Percentiles rank a stretch among this genome's conserved stretches.
phyloP scores from a whole-genome alignment of 2,797 vertebrate genomes.

The Mormyrops boulengeri region DNA sequence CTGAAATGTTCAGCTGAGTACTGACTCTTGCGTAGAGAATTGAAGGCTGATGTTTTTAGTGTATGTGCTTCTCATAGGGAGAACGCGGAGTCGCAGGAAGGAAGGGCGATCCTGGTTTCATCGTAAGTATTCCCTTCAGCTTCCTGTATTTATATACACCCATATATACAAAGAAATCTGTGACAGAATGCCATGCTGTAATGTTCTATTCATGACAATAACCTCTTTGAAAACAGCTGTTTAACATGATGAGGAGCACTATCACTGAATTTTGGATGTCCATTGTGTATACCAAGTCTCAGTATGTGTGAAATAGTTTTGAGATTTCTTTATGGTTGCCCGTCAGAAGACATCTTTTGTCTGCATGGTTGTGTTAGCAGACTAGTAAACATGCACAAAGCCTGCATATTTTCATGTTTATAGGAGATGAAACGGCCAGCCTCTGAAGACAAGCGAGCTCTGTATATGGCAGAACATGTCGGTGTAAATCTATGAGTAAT shows the following conservation, averaged over 20 bases:
- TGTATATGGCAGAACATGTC: background rate
- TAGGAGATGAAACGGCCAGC: background rate
- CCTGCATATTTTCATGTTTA: background rate
- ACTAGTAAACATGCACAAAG: background rate
- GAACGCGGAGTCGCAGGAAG: conserved; percentile 75
- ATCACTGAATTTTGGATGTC: background rate
- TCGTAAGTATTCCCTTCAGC: conserved; percentile 63
- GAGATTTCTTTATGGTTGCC: background rate
- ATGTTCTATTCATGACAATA: background rate
- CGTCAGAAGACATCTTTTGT: background rate
- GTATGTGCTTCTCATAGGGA: conserved; percentile 59
- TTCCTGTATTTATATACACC: background rate
- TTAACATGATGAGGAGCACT: conserved; percentile 20
- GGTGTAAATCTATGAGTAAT: conserved; percentile 17
- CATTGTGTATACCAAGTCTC: background rate
- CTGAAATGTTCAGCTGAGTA: background rate
- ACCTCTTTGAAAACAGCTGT: conserved; percentile 10
- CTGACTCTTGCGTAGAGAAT: background rate
- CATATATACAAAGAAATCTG: background rate
- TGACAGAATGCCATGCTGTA: background rate
- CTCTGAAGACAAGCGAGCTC: background rate
- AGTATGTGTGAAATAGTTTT: background rate
- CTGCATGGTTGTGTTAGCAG: background rate
- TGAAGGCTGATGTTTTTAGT: background rate
- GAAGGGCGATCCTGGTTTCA: conserved; percentile 75